These are phyloP conservation scores for Mycalesis mineus DNA, from an alignment of 2,888 invertebrate genomes.

Conservation along the genomic window DNA sequence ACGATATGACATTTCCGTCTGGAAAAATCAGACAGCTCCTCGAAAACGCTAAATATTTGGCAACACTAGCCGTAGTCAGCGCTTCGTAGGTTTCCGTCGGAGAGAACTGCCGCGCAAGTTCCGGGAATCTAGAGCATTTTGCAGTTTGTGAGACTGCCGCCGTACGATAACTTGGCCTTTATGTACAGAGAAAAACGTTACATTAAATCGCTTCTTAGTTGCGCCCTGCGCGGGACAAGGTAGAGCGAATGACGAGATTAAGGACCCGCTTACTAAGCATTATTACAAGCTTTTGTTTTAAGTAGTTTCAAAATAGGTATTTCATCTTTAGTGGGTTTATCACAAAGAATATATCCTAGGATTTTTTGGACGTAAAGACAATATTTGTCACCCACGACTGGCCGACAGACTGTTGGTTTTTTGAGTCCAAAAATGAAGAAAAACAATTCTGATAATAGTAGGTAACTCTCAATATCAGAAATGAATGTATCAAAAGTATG, in stretches of 20 bases:
- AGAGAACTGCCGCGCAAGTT: constrained; percentile 57
- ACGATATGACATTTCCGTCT: no score
- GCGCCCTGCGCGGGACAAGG: constrained; percentile 24
- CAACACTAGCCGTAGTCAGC: constrained; percentile 47
- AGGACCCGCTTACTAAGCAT: background rate
- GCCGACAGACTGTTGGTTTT: no score
- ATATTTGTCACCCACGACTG: no score
- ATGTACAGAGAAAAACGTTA: constrained; percentile 53
- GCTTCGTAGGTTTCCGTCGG: constrained; percentile 65
- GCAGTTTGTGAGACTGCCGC: constrained; percentile 60
- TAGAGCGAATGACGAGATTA: constrained; percentile 30
- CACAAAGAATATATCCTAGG: no score
- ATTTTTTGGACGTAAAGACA: no score
- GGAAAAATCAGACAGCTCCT: background rate
- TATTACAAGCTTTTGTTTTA: no score
- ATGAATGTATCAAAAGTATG: no score
- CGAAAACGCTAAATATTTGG: background rate
- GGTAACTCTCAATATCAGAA: no score
- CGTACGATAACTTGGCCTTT: constrained; percentile 62
- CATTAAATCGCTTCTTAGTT: constrained; percentile 34
- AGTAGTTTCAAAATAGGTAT: no score
- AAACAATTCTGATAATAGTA: no score
- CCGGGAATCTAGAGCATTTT: constrained; percentile 69
- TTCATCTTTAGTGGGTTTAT: no score
- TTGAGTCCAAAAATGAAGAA: no score